Evolutionary conservation across 2,797 vertebrate genomes (phyloP), one percentile per base, ranked within the genome.

Genomic region (Spinus pinus): DNA sequence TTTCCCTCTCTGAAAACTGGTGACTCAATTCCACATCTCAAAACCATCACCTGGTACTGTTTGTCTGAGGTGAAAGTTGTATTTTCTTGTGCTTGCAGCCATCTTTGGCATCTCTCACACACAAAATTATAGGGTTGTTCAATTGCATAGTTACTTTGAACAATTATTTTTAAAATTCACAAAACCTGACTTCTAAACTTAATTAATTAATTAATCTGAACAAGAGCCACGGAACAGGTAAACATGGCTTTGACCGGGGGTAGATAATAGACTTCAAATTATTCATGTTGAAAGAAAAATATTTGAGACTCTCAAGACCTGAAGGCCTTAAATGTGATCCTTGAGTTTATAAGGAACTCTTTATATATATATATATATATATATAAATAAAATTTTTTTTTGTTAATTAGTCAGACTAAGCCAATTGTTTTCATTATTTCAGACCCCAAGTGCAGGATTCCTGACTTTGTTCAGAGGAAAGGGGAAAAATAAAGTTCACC

Each of bases 391-490:
- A n/a, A 14, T 15, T 39, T 41, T 41, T 41, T 41, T 41, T 41
- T 71, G 17, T 65, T 83, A 35, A 50, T 64, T 1, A 1, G 13
- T 64, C 30, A 78, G 37, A 20, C 42, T 64, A 60, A 74, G 17
- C n/a, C 44, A 62, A 74, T 78, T 89, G 49, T 86, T 95, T 86
- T 90, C 66, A n/a, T 67, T 65, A 78, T 69, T 90, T 90, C 33
- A 86, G 35, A 71, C 30, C 27, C 14, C 28, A 78, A 94, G 75
- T 51, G 53, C 12, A 16, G 50, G 46, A 96, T 88, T 94, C 80
- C 77, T 93, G 79, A 35, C 66, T 94, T 95, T 95, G 75, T 94
- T 95, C 67, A 74, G 70, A 83, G 46, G 12, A 51, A 37, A 2
- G 6, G 6, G 15, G 37, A 39, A 89, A 84, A 93, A 58, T 77